A percentile compares a stretch with the other conserved stretches of the same genome.
These are phyloP conservation scores for Fistularia tabacaria DNA, from an alignment of 2,797 vertebrate genomes.

Conservation along the genomic window DNA sequence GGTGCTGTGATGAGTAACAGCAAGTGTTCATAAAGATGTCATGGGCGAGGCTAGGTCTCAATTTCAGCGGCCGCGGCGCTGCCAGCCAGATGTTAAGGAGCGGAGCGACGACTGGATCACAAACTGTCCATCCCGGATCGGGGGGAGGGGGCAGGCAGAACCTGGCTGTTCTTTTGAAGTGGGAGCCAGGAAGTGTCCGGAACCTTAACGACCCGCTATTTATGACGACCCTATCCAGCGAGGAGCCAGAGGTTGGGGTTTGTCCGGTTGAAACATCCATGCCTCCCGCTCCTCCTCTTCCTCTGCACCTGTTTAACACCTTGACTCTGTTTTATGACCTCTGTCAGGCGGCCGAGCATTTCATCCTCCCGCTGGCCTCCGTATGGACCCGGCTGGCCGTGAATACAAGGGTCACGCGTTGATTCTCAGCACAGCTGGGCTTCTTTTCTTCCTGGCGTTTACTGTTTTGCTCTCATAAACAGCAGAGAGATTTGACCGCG, in stretches of 20 bases:
- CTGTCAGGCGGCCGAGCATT: conserved; percentile 68
- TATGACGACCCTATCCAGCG: conserved; percentile 68
- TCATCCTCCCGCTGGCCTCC: conserved; percentile 45
- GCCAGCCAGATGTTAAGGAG: conserved; percentile 78
- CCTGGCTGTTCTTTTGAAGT: conserved; percentile 71
- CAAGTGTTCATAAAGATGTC: conserved; percentile 80
- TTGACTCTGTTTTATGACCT: conserved; percentile 64
- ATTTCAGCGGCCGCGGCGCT: conserved; percentile 74
- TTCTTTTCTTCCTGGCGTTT: no score
- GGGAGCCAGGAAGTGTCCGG: conserved; percentile 72
- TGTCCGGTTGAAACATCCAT: conserved; percentile 57
- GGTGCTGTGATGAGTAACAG: conserved; percentile 57
- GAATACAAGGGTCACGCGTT: conserved; percentile 45
- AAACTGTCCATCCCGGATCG: conserved; percentile 59
- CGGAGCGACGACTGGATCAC: conserved; percentile 54
- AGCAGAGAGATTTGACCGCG: no score
- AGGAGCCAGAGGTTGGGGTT: conserved; percentile 67
- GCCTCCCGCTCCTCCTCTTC: conserved; percentile 33
- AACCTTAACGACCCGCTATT: conserved; percentile 76
- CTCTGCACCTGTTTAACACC: conserved; percentile 75
- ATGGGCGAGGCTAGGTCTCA: conserved; percentile 79
- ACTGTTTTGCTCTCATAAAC: no score
- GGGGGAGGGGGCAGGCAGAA: conserved; percentile 74
- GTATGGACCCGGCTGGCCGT: not conserved
- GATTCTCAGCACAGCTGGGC: conserved; percentile 28